Conservation (phyloP, 2,113 vertebrate species). For the Myanophis thanlyinensis region DNA sequence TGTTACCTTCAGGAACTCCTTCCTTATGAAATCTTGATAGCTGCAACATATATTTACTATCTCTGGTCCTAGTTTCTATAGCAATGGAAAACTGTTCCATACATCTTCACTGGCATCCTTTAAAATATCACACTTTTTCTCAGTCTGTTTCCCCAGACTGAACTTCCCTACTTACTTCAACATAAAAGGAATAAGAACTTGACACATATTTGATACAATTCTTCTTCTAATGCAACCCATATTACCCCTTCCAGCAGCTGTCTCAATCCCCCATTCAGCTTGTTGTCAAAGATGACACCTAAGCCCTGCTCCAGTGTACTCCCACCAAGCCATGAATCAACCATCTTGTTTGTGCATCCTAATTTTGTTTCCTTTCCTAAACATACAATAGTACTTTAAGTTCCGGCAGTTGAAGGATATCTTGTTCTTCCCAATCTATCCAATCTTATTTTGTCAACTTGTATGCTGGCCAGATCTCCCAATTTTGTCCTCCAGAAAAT, state of each 20-base stretch:
- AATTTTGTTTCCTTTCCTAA: not conserved
- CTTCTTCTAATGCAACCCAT: not conserved
- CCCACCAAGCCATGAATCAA: not conserved
- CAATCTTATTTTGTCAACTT: not conserved
- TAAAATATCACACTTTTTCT: too few relatives aligned
- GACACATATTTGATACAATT: not conserved
- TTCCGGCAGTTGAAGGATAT: not conserved
- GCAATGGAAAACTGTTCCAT: not conserved
- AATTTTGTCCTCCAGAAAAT: not conserved
- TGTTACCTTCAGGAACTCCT: not conserved
- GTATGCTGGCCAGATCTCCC: not conserved
- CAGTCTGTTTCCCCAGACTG: too few relatives aligned
- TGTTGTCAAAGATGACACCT: not conserved
- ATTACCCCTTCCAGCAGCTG: not conserved
- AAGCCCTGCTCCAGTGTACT: not conserved
- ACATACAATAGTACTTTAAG: not conserved
- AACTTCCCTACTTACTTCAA: not conserved
- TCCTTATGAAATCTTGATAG: not conserved
- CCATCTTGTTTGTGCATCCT: not conserved
- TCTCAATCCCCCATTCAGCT: not conserved
- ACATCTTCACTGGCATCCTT: not conserved
- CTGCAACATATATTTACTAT: not conserved
- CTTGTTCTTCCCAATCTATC: not conserved
- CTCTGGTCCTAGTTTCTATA: not conserved
- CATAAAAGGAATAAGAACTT: not conserved